A percentile compares a stretch with the other conserved stretches of the same genome.
phyloP scores from a whole-genome alignment of 2,888 invertebrate genomes.

The Sphaerophoria taeniata region DNA sequence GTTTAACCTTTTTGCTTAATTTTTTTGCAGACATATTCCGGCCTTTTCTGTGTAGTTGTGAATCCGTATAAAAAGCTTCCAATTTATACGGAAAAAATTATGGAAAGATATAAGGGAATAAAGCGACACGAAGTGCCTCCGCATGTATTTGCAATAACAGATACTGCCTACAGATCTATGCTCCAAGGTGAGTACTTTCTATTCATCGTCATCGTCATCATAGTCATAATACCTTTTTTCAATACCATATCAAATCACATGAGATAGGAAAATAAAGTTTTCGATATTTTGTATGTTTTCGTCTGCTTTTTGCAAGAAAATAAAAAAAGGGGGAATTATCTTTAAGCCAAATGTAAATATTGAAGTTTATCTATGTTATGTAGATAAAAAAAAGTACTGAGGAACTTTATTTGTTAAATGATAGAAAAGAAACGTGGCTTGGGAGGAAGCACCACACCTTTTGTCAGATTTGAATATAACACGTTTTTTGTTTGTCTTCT shows the following conservation, averaged over 20 bases:
- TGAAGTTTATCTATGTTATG: conserved; percentile 26
- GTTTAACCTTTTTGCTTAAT: conserved; percentile 21
- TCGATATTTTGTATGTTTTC: conserved; percentile 34
- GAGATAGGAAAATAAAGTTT: conserved; percentile 12
- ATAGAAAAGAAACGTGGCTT: not conserved
- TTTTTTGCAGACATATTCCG: conserved; percentile 97
- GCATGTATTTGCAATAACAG: conserved; percentile 99
- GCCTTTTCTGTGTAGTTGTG: conserved; percentile 99
- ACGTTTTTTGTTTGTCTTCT: not conserved
- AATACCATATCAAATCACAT: conserved; percentile 25
- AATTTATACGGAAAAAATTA: conserved; percentile 99
- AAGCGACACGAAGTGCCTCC: conserved; percentile 99
- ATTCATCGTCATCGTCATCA: conserved; percentile 14
- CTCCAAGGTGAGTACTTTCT: conserved; percentile 91
- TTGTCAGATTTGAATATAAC: conserved; percentile 16
- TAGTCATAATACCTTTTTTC: not conserved
- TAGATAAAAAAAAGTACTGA: conserved; percentile 47
- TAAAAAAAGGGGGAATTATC: not conserved
- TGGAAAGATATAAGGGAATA: conserved; percentile 99
- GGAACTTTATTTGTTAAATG: conserved; percentile 1
- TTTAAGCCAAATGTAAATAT: conserved; percentile 58
- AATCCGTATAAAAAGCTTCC: conserved; percentile 99
- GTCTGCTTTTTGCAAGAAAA: not conserved
- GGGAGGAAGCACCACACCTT: conserved; percentile 46
- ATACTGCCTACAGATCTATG: conserved; percentile 99